Base-by-base conservation (phyloP, 2,113 vertebrate species). In the Panthera uncia region DNA sequence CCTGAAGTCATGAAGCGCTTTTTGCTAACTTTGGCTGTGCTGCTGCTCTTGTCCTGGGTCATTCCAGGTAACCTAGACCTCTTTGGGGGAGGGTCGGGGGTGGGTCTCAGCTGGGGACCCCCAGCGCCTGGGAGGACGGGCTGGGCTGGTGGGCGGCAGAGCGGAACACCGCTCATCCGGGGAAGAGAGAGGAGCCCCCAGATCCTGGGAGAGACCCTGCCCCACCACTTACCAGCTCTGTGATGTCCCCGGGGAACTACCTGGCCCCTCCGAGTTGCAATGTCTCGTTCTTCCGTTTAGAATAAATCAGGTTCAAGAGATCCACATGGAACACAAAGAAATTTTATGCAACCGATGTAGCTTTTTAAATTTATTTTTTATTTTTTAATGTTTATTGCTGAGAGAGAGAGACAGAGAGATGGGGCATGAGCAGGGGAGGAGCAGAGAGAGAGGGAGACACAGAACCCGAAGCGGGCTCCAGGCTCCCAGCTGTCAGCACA, bases 61-160 rank as follows among this genome's bases (percentile, higher is more conserved):
- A 19, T n/a, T 38, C 50, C 93, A 98, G 97, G 97, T 98, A 97
- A 98, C 12, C 8, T 11, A 38, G 61, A 45, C 16, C n/a, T 71
- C 65, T 88, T 36, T 19, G 5, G 63, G 29, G 61, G 36, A 25
- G 21, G 16, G 23, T 5, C 52, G 23, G 19, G 38, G 57, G 16
- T 21, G 61, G n/a, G 5, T 78, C 50, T 74, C 81, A 10, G n/a
- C 29, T 21, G 19, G 80, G 48, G 71, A 0, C 5, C 27, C 29
- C 48, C 5, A 27, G 50, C 13, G 16, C 5, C 4, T 48, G 50
- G 76, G 57, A 71, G 33, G 14, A 16, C 8, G 23, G 55, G 6
- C 13, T 27, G 23, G 55, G 6, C 13, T 27, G 91, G 27, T 7
- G 38, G 80, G n/a, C 11, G 1, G 27, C 33, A 27, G 10, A 6